phyloP scores from a whole-genome alignment of 1,140 invertebrate genomes.

The Helicorthomorpha holstii region DNA sequence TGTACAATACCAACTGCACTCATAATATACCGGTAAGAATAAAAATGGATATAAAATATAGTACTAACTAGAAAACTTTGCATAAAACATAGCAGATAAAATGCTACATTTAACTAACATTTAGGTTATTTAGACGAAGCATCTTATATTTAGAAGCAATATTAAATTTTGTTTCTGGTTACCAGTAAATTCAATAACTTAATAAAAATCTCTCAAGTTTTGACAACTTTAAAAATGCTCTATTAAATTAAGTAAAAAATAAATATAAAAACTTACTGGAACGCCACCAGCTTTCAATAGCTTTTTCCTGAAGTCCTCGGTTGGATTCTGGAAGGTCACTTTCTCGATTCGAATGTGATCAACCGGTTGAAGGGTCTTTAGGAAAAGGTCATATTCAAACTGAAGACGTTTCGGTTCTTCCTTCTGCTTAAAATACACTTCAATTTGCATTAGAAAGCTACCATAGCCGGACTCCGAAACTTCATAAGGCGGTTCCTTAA shows the following conservation, averaged over 20 bases:
- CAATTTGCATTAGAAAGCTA: slow-evolving; percentile 74
- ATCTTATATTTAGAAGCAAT: no score
- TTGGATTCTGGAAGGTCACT: slow-evolving; percentile 62
- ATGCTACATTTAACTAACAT: no score
- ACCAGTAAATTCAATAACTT: no score
- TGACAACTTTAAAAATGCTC: no score
- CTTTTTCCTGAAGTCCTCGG: slow-evolving; percentile 73
- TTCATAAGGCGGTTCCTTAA: slow-evolving; percentile 79
- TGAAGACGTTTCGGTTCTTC: slow-evolving; percentile 74
- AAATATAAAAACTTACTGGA: slow-evolving; percentile 19
- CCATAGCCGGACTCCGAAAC: slow-evolving; percentile 88
- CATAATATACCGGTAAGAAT: no score
- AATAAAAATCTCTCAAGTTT: no score
- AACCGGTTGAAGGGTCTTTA: slow-evolving; percentile 49
- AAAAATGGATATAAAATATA: no score
- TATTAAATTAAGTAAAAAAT: slow-evolving; percentile 1
- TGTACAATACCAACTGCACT: no score
- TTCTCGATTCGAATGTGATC: slow-evolving; percentile 47
- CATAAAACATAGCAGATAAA: no score
- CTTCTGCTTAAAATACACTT: slow-evolving; percentile 77
- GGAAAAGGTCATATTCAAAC: slow-evolving; percentile 69
- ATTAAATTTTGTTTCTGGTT: no score
- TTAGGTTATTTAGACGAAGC: no score
- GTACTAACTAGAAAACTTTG: no score
- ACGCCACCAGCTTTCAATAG: slow-evolving; percentile 72